phyloP scores from a whole-genome alignment of 2,888 invertebrate genomes.

The Argyresthia albistria region DNA sequence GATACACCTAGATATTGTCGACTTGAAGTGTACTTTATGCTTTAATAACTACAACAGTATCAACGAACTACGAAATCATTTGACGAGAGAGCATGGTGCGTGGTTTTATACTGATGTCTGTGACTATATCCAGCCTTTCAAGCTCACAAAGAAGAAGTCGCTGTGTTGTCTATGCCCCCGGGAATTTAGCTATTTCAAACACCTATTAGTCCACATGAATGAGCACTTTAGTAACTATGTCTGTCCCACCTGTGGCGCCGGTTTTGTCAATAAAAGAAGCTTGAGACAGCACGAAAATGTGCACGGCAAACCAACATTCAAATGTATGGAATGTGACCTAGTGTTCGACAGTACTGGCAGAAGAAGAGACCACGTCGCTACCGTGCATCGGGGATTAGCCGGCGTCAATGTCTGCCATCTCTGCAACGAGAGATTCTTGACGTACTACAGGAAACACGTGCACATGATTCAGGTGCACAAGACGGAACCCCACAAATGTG shows the following conservation, averaged over 20 bases:
- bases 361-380: conserved; percentile 54
- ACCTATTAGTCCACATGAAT: conserved; percentile 62
- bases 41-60: not conserved
- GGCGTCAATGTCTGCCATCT: conserved; percentile 55
- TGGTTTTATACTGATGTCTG: conserved; percentile 29
- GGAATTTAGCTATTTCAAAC: conserved; percentile 52
- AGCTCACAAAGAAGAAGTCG: conserved; percentile 38
- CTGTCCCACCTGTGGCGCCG: conserved; percentile 56
- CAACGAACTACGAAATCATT: conserved; percentile 25
- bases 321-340: conserved; percentile 45
- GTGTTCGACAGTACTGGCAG: conserved; percentile 52
- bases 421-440: conserved; percentile 57
- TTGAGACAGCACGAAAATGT: conserved; percentile 51
- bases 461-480: conserved; percentile 62
- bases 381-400: conserved; percentile 54
- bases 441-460: conserved; percentile 57
- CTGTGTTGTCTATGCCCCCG: conserved; percentile 51
- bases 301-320: conserved; percentile 37
- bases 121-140: conserved; percentile 53
- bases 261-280: conserved; percentile 53
- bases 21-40: conserved; percentile 4
- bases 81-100: conserved; percentile 44
- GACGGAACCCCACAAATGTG: conserved; percentile 53
- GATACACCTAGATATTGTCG: not conserved
- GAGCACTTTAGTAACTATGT: conserved; percentile 57